A percentile compares a stretch with the other conserved stretches of the same genome.
Conservation (phyloP, 2,113 vertebrate genomes). For the Irena cyanogastra region DNA sequence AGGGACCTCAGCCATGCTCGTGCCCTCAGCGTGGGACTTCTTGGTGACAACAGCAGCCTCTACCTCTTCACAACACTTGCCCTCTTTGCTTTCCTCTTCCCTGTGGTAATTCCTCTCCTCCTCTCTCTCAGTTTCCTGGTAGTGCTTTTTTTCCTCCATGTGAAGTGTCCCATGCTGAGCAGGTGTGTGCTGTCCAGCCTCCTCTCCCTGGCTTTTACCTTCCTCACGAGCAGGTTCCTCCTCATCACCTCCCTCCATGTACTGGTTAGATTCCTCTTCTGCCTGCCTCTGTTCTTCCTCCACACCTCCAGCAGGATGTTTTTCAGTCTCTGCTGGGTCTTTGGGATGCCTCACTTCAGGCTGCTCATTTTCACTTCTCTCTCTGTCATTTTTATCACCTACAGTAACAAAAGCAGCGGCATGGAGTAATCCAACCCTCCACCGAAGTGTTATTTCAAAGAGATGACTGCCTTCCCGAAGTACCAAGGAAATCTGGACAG, state of each 20-base stretch:
- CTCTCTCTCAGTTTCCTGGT: neutral
- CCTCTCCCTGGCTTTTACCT: constrained; percentile 38
- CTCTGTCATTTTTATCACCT: constrained; percentile 76
- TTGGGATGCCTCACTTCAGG: constrained; percentile 62
- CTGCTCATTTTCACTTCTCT: constrained; percentile 44
- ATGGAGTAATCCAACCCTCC: neutral
- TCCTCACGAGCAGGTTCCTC: constrained; percentile 54
- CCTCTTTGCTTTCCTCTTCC: constrained; percentile 41
- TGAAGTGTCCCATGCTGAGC: neutral
- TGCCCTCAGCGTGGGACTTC: neutral
- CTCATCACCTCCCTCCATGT: constrained; percentile 43
- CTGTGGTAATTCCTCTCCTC: constrained; percentile 6
- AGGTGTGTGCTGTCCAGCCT: neutral
- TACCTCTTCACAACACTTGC: neutral
- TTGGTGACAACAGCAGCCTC: neutral
- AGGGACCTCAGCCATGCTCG: neutral
- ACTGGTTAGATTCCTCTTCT: constrained; percentile 57
- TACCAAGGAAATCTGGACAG: neutral
- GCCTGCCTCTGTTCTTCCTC: constrained; percentile 49
- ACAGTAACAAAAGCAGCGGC: neutral
- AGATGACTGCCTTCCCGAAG: neutral
- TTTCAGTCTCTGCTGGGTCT: constrained; percentile 55
- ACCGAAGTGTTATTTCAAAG: neutral
- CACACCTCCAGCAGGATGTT: neutral
- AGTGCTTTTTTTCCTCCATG: constrained; percentile 7